These are phyloP conservation scores for Sceloporus tristichus DNA, from an alignment of 2,113 vertebrate genomes.

Conservation along the genomic window DNA sequence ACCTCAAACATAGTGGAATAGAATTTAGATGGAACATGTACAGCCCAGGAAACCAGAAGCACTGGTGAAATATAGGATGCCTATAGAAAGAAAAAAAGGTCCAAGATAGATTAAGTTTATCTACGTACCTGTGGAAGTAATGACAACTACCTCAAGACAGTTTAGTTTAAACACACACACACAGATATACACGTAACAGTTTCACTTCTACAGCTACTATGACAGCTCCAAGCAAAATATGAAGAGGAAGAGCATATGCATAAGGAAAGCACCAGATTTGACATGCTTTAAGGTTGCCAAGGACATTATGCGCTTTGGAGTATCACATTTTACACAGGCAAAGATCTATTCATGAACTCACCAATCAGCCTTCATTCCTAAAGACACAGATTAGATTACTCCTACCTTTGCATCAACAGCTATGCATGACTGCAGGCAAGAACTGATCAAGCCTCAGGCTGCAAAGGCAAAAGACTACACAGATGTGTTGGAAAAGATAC, in stretches of 20 bases:
- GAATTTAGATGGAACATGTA: not conserved
- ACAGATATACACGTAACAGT: not conserved
- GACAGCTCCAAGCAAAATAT: not conserved
- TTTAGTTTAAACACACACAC: not conserved
- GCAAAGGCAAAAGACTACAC: not conserved
- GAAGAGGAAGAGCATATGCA: not conserved
- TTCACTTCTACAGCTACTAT: not conserved
- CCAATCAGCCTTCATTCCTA: slow-evolving; percentile 20
- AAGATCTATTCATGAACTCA: slow-evolving; percentile 14
- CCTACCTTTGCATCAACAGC: slow-evolving; percentile 7
- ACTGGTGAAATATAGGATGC: not conserved
- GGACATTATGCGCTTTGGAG: slow-evolving; percentile 4
- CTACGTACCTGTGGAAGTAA: not conserved
- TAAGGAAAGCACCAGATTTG: slow-evolving; percentile 27
- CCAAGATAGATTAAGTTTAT: not conserved
- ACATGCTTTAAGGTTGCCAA: slow-evolving; percentile 30
- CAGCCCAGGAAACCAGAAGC: not conserved
- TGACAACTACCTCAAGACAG: not conserved
- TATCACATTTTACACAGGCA: slow-evolving; percentile 32
- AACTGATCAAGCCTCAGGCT: slow-evolving; percentile 1
- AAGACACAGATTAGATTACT: slow-evolving; percentile 32
- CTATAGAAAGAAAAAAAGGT: not conserved
- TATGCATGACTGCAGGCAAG: not conserved
- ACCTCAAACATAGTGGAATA: not conserved
- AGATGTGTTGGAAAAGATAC: not conserved